Conservation (phyloP, 2,888 invertebrate genomes). For the Archips xylosteana region DNA sequence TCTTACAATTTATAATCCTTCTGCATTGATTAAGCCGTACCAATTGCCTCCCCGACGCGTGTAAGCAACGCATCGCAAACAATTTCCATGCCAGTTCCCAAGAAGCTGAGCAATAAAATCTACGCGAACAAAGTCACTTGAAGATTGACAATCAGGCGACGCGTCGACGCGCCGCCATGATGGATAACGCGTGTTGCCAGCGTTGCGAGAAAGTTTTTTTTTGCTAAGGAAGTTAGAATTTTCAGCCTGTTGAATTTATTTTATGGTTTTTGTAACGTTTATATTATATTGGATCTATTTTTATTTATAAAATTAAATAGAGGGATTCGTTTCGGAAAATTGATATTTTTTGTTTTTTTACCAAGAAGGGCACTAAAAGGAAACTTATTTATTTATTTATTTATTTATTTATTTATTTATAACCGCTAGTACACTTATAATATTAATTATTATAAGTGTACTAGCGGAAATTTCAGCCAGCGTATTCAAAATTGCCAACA, state of each 20-base stretch:
- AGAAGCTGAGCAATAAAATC: slow-evolving; percentile 56
- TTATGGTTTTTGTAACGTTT: not conserved
- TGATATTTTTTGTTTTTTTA: no score
- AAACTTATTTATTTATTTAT: no score
- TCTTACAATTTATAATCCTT: not conserved
- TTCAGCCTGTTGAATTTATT: not conserved
- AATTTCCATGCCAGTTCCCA: slow-evolving; percentile 51
- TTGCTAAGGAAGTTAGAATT: not conserved
- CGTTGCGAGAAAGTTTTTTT: slow-evolving; percentile 10
- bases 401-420: no score
- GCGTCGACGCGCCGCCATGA: slow-evolving; percentile 61
- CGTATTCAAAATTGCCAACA: no score
- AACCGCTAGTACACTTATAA: no score
- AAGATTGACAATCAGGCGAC: slow-evolving; percentile 68
- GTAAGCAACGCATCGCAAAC: slow-evolving; percentile 44
- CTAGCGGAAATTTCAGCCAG: no score
- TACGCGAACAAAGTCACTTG: slow-evolving; percentile 54
- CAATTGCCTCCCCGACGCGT: not conserved
- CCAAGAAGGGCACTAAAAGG: no score
- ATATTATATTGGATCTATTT: not conserved
- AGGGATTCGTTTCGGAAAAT: no score
- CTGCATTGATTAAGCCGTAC: not conserved
- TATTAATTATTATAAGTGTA: no score
- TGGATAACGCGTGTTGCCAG: slow-evolving; percentile 53
- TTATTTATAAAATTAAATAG: not conserved